phyloP scores from a whole-genome alignment of 92 coral and sea anemone genomes.

The Parazoanthus darwini region DNA sequence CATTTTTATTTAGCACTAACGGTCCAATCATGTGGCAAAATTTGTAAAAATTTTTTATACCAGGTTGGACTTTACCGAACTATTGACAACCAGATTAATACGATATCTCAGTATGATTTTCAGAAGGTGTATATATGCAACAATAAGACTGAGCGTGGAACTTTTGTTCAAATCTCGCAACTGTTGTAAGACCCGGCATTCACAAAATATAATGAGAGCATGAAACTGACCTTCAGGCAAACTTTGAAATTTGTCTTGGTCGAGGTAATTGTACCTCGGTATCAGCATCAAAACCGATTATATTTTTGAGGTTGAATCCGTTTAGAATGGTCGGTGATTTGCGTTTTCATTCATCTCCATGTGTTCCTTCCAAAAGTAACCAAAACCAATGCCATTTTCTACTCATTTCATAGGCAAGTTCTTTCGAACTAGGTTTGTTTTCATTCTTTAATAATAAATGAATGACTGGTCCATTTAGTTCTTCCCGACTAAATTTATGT shows the following conservation, averaged over 20 bases:
- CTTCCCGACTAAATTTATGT: background rate
- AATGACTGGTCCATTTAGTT: background rate
- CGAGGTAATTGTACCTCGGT: background rate
- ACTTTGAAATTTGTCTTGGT: background rate
- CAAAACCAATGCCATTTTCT: background rate
- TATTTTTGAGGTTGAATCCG: no score
- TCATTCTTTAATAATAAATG: background rate
- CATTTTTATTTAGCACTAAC: background rate
- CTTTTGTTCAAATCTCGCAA: background rate
- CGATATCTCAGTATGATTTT: background rate
- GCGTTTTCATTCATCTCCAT: background rate
- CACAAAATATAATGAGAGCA: background rate
- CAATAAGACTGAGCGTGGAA: background rate
- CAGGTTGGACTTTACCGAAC: background rate
- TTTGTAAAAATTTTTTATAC: background rate
- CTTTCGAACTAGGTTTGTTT: background rate
- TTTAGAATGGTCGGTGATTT: no score
- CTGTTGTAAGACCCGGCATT: background rate
- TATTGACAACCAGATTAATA: background rate
- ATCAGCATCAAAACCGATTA: background rate
- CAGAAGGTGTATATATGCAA: background rate
- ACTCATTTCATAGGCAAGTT: background rate
- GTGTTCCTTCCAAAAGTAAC: background rate
- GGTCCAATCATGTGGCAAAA: constrained; percentile 1
- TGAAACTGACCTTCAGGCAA: background rate